These are phyloP conservation scores for Amitus sp. DNA, from an alignment of 2,888 invertebrate species.

Conservation along the genomic window DNA sequence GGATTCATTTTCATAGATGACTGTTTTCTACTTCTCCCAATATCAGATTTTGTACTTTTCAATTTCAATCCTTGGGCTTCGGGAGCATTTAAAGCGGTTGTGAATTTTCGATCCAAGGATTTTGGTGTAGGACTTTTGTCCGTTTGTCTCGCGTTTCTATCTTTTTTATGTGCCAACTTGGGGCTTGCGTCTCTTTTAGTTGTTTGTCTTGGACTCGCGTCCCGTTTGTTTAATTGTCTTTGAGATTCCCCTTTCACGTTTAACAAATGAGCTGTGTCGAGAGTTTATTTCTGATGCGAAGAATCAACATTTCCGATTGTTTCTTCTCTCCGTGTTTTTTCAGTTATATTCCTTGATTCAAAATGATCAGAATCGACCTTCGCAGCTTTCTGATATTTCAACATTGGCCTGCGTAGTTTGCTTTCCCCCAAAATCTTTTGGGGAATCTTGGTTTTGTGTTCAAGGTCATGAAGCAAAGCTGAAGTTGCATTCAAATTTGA, in stretches of 20 bases:
- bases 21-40: conserved; percentile 10
- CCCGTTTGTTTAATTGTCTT: not conserved
- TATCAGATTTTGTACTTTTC: conserved; percentile 2
- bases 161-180: too few relatives aligned
- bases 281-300: conserved; percentile 18
- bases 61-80: too few relatives aligned
- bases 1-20: too few relatives aligned
- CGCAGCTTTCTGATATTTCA: conserved; percentile 46
- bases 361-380: conserved; percentile 53
- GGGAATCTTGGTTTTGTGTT: conserved; percentile 31
- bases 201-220: not conserved
- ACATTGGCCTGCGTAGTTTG: conserved; percentile 23
- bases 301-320: not conserved
- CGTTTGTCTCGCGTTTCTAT: too few relatives aligned
- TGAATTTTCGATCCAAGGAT: too few relatives aligned
- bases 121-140: too few relatives aligned
- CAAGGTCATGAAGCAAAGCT: conserved; percentile 23
- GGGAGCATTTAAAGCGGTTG: too few relatives aligned
- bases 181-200: too few relatives aligned
- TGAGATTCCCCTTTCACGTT: conserved; percentile 12
- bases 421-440: conserved; percentile 22
- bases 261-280: not conserved
- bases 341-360: conserved; percentile 49
- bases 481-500: conserved; percentile 32
- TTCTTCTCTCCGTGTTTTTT: conserved; percentile 22